Evolutionary conservation across 1,140 invertebrate genomes (phyloP).

Genomic region (Penaeus japonicus): DNA sequence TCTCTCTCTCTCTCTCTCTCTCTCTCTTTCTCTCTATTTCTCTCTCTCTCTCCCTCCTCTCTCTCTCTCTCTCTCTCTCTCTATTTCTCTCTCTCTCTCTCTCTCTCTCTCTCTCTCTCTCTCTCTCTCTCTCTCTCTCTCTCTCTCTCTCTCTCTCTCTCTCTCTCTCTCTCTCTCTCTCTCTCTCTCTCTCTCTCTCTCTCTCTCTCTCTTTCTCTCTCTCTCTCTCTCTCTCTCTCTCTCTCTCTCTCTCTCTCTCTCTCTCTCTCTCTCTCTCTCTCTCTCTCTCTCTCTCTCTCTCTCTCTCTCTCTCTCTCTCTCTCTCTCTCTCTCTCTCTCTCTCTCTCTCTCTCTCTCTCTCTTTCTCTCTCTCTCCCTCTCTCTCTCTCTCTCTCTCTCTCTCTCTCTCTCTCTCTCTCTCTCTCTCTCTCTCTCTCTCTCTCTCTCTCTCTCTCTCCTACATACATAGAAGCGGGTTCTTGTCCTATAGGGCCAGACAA

Average conservation of each 20-base stretch:
- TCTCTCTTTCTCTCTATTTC: constrained; percentile 9
- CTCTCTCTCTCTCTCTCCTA: neutral
- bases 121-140: neutral
- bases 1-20: neutral
- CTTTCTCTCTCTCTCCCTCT: neutral
- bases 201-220: neutral
- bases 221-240: neutral
- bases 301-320: neutral
- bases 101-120: neutral
- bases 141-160: neutral
- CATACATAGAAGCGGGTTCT: no score
- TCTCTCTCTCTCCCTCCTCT: constrained; percentile 9
- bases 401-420: neutral
- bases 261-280: neutral
- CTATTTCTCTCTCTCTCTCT: neutral
- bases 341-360: neutral
- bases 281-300: no score
- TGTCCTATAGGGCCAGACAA: no score
- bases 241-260: no score
- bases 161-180: neutral
- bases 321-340: neutral
- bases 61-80: no score
- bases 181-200: neutral
- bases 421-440: neutral
- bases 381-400: neutral